These are phyloP conservation scores for Petrocephalus zakoni DNA, from an alignment of 2,113 vertebrate species.

Conservation along the genomic window DNA sequence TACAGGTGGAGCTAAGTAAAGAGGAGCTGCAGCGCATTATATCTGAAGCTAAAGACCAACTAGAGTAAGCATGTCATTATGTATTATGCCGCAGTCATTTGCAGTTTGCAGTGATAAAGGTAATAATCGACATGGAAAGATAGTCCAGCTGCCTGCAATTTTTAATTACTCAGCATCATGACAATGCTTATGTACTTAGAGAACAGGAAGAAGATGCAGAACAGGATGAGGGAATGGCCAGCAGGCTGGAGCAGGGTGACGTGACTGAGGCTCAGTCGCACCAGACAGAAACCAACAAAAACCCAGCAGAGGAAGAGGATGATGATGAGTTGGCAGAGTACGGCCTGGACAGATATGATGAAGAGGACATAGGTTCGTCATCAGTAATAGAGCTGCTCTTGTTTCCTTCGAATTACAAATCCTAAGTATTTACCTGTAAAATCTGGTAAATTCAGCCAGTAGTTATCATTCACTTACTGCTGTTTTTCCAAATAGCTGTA, in stretches of 20 bases:
- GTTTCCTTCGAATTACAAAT: neutral
- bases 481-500: neutral
- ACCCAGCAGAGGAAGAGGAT: conserved; percentile 38
- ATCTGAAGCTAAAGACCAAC: conserved; percentile 56
- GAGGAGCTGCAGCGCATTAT: conserved; percentile 67
- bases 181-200: neutral
- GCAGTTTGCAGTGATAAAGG: neutral
- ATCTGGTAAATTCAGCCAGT: neutral
- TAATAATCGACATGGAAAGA: neutral
- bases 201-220: conserved; percentile 48
- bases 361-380: conserved; percentile 68
- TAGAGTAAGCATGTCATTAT: conserved; percentile 42
- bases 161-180: neutral
- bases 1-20: conserved; percentile 63
- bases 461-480: too few species aligned
- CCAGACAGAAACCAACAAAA: conserved; percentile 33
- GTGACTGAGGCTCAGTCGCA: conserved; percentile 27
- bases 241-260: conserved; percentile 28
- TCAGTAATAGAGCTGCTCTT: neutral
- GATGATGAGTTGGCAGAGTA: conserved; percentile 78
- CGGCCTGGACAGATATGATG: conserved; percentile 80
- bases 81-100: neutral
- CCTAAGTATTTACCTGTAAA: neutral
- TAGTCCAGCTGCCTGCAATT: neutral
- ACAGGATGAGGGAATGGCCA: conserved; percentile 45